phyloP scores from a whole-genome alignment of 1,140 invertebrate species.

The Caerostris extrusa region DNA sequence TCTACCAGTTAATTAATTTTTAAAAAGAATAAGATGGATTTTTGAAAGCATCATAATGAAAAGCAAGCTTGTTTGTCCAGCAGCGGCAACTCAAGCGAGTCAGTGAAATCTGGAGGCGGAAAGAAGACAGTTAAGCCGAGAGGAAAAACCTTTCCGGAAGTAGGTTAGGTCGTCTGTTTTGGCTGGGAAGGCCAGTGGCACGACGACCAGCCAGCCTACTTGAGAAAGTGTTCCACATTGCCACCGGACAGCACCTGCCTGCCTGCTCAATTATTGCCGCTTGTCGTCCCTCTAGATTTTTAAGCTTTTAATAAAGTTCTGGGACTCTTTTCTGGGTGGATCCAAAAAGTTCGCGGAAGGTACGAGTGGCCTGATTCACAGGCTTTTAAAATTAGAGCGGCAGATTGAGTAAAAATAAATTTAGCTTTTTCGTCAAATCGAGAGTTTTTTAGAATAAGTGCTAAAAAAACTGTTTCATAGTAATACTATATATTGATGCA shows the following conservation, averaged over 20 bases:
- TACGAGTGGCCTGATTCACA: background rate
- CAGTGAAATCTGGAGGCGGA: background rate
- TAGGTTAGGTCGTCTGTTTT: conserved; percentile 28
- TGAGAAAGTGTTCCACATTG: conserved; percentile 48
- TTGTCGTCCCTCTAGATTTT: background rate
- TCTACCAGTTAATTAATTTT: too few relatives aligned
- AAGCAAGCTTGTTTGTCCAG: background rate
- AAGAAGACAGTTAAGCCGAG: background rate
- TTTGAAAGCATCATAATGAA: too few relatives aligned
- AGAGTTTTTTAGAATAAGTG: too few relatives aligned
- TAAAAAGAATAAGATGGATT: too few relatives aligned
- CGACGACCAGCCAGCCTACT: conserved; percentile 54
- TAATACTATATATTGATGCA: too few relatives aligned
- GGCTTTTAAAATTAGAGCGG: background rate
- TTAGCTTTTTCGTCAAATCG: too few relatives aligned
- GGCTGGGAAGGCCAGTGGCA: conserved; percentile 40
- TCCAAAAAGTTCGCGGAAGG: background rate
- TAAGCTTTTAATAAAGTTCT: background rate
- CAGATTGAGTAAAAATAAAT: background rate
- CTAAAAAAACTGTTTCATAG: too few relatives aligned
- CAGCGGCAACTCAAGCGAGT: background rate
- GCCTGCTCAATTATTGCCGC: background rate
- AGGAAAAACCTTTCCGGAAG: conserved; percentile 26
- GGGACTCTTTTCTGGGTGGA: background rate
- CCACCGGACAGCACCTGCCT: background rate